Base-by-base conservation (phyloP, 2,888 invertebrate genomes). In the Balanococcus diminutus region DNA sequence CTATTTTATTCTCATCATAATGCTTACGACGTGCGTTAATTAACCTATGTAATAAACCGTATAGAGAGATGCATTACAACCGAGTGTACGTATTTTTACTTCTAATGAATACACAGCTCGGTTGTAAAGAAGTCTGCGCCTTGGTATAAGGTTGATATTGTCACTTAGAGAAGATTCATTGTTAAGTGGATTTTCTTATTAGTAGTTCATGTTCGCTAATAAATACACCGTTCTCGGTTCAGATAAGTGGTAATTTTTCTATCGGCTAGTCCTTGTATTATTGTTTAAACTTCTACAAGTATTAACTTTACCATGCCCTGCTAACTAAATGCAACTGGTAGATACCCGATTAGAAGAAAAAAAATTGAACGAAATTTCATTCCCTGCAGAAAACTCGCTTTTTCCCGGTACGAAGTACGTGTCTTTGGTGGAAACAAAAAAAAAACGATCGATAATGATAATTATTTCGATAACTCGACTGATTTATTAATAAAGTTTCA, bases 181-280 rank as follows among this genome's bases (percentile, higher is more conserved):
- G 84, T 67, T 72, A 84, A 84, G 84, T 84, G 42, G 84, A 84
- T 84, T 84, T 72, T 84, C 84, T 84, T 84, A 84, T 84, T 84
- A 72, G 42, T 36, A 84, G 84, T 72, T 84, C 42, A 84, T 84
- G 72, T 72, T 84, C 28, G 72, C 72, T 72, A 42, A 42, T 84
- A 72, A 39, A 72, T 39, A 42, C 75, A n/a, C 11, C 67, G 42
- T 83, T 83, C 36, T 32, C 14, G 51, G 61, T 61, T 67, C 36
- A 6, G 5, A 36, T 61, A 61, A 83, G 61, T 83, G 83, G 83
- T 61, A 83, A 83, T 83, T 83, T 67, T 61, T 46, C 28, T 61
- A 83, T 83, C 36, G 83, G 22, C 36, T 1, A 72, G 75, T 22
- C 4, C 5, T 5, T 42, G 11, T 42, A 19, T 79, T 79, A 79